phyloP scores from a whole-genome alignment of 1,140 invertebrate species.

The Callitettix versicolor region DNA sequence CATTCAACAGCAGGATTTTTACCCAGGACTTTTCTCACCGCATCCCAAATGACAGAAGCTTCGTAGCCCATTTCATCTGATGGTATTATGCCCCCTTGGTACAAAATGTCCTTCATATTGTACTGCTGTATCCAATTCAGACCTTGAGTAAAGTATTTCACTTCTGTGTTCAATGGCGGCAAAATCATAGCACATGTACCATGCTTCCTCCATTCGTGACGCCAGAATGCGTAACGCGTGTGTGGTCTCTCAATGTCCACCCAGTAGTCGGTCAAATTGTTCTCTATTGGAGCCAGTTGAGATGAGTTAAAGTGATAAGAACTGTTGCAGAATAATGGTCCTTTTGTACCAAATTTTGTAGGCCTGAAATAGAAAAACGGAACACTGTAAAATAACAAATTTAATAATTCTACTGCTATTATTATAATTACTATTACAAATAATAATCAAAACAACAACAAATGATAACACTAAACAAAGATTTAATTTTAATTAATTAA shows the following conservation, averaged over 20 bases:
- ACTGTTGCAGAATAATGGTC: constrained; percentile 56
- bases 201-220: constrained; percentile 77
- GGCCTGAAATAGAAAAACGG: constrained; percentile 44
- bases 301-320: constrained; percentile 50
- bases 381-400: too few relatives aligned
- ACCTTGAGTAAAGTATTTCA: constrained; percentile 62
- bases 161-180: constrained; percentile 47
- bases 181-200: constrained; percentile 63
- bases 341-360: constrained; percentile 49
- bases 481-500: too few relatives aligned
- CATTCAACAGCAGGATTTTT: constrained; percentile 53
- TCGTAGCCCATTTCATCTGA: constrained; percentile 41
- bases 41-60: constrained; percentile 42
- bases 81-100: constrained; percentile 44
- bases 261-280: constrained; percentile 55
- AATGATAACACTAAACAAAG: too few relatives aligned
- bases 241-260: constrained; percentile 50
- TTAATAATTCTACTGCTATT: too few relatives aligned
- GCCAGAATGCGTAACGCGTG: constrained; percentile 54
- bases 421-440: too few relatives aligned
- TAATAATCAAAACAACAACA: too few relatives aligned
- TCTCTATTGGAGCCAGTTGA: constrained; percentile 44
- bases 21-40: constrained; percentile 40
- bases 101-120: constrained; percentile 50
- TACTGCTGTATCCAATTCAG: constrained; percentile 49